These are phyloP conservation scores for Leuciscus idus DNA, from an alignment of 2,113 vertebrate species.

Conservation along the genomic window DNA sequence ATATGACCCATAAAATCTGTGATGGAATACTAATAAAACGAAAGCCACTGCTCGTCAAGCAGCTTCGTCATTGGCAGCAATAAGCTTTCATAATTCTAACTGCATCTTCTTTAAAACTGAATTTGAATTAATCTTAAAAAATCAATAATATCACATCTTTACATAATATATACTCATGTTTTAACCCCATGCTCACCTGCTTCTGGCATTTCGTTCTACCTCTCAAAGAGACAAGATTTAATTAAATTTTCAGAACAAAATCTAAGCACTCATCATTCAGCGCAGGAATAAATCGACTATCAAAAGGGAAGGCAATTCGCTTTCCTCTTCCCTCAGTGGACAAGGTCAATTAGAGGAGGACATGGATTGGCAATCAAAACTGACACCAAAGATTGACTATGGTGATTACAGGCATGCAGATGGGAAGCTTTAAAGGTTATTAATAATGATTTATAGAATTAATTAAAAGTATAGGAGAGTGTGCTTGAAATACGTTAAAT, in stretches of 20 bases:
- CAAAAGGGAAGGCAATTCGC: conserved; percentile 71
- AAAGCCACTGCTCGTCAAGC: background rate
- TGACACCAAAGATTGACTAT: conserved; percentile 80
- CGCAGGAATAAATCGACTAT: conserved; percentile 68
- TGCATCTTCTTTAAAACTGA: background rate
- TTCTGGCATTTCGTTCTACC: conserved; percentile 61
- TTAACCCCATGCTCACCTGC: background rate
- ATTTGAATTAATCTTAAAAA: background rate
- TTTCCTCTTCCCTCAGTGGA: conserved; percentile 72
- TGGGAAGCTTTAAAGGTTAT: conserved; percentile 80
- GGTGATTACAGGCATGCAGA: conserved; percentile 79
- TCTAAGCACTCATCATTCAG: conserved; percentile 71
- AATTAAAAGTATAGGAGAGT: conserved; percentile 77
- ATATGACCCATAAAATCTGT: background rate
- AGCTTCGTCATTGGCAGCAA: background rate
- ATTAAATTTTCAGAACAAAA: conserved; percentile 74
- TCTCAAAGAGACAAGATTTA: conserved; percentile 66
- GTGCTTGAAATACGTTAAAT: conserved; percentile 74
- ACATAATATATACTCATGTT: conserved; percentile 30
- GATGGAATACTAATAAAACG: background rate
- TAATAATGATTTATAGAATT: conserved; percentile 84
- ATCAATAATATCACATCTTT: conserved; percentile 16
- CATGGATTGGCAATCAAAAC: conserved; percentile 80
- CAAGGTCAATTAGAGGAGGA: conserved; percentile 81
- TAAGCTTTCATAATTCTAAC: background rate